A percentile compares a stretch with the other conserved stretches of the same genome.
phyloP scores from a whole-genome alignment of 2,113 vertebrate species.

The Anser cygnoides region DNA sequence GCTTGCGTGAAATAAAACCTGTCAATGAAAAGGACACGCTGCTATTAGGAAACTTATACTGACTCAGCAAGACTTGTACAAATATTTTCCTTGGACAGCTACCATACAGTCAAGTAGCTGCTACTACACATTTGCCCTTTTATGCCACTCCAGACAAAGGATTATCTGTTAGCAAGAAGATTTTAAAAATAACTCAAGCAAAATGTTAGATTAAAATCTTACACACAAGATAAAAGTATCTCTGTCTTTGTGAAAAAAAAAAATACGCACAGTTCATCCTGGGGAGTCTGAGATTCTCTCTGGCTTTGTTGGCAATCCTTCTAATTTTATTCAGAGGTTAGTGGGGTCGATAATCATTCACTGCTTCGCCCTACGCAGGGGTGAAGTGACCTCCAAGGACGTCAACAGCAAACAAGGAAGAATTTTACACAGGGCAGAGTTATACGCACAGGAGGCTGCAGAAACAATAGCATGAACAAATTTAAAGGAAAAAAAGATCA shows the following conservation, averaged over 20 bases:
- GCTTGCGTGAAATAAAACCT: background rate
- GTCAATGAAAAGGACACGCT: slow-evolving; percentile 4
- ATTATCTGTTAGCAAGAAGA: slow-evolving; percentile 19
- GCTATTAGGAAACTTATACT: slow-evolving; percentile 33
- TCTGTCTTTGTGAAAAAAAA: background rate
- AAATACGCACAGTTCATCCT: background rate
- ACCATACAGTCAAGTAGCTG: slow-evolving; percentile 23
- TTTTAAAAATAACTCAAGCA: slow-evolving; percentile 5
- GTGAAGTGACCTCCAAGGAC: background rate
- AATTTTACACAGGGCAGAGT: background rate
- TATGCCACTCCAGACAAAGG: slow-evolving; percentile 3
- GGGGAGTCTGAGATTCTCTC: background rate
- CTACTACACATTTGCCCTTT: slow-evolving; percentile 45
- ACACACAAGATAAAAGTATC: background rate
- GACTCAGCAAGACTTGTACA: slow-evolving; percentile 44
- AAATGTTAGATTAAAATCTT: background rate
- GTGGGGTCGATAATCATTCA: background rate
- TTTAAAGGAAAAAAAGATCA: background rate
- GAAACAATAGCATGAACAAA: background rate
- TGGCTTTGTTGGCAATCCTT: background rate
- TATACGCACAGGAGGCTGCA: background rate
- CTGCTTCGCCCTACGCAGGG: background rate
- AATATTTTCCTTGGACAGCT: slow-evolving; percentile 58
- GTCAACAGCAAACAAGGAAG: background rate
- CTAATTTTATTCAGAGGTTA: background rate